Base-by-base conservation (phyloP, 2,797 vertebrate genomes). In the Knipowitschia caucasica region DNA sequence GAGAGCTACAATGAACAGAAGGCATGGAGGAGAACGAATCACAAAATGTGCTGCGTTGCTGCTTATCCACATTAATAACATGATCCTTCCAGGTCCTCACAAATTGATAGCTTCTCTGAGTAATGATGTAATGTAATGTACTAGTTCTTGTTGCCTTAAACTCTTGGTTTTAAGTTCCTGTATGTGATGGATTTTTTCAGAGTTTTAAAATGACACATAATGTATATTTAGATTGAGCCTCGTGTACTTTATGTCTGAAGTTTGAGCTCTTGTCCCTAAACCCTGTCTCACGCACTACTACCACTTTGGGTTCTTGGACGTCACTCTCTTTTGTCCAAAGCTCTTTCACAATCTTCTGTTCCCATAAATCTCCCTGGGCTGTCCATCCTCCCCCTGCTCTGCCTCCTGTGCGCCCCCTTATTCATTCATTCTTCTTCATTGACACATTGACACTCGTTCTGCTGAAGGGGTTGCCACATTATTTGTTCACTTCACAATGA, bases 401-500 rank as follows among this genome's bases (percentile, higher is more conserved):
- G 67, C 55, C 69, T 56, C 68, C 40, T 68, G 33, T 53, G 36
- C 17, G 0, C 42, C 45, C 45, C 55, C 21, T 56, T 60, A 58
- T 73, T 79, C 67, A 63, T 75, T 70, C 62, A 73, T 76, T 78
- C 33, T 59, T 71, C 59, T 66, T 67, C 53, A 44, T 73, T 81
- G 74, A 83, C 61, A 59, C 46, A 51, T 63, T 81, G 80, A 81
- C 67, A 42, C 59, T 67, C 44, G 57, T 57, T 67, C 66, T 68
- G 56, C 62, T 7, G 31, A 34, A 74, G 35, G 58, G 52, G 27
- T 64, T 74, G 75, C 78, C 69, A 61, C 62, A 61, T 74, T 44
- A 67, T 84, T 82, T 84, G 71, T 83, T 83, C 70, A 38, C 56
- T 59, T 74, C 60, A 63, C 53, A 51, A 44, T 78, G 75, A 71